Conservation (phyloP, 2,113 vertebrate species). For the Struthio camelus region DNA sequence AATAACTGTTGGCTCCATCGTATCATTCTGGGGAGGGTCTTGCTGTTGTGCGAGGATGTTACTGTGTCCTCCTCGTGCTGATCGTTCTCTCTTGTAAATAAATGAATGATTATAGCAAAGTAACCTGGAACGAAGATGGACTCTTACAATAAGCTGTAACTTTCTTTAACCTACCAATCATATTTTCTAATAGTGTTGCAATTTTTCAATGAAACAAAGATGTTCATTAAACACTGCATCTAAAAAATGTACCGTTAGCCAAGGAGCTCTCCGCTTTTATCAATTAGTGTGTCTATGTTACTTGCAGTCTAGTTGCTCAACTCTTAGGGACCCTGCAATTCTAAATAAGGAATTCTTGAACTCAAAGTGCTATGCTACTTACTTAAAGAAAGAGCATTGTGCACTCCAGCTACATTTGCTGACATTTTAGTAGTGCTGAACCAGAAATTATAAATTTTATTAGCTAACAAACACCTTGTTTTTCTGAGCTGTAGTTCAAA, state of each 20-base stretch:
- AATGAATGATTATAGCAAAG: background rate
- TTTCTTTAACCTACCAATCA: background rate
- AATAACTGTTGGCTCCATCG: accelerated
- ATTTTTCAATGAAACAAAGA: background rate
- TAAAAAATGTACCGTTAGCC: too few species aligned
- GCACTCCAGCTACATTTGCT: background rate
- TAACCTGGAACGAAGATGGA: background rate
- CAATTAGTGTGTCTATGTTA: background rate
- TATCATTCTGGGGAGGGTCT: background rate
- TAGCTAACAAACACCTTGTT: background rate
- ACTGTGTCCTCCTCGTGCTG: background rate
- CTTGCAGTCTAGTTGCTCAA: background rate
- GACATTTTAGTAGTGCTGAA: background rate
- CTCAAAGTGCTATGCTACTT: too few species aligned
- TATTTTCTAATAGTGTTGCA: background rate
- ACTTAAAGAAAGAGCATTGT: too few species aligned
- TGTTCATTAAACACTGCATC: background rate
- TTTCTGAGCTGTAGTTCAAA: accelerated
- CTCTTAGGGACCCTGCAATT: background rate
- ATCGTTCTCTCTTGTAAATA: background rate
- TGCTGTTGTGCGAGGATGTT: too few species aligned
- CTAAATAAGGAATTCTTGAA: too few species aligned
- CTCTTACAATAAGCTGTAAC: background rate
- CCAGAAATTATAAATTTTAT: too few species aligned
- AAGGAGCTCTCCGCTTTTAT: background rate